phyloP scores from a whole-genome alignment of 2,888 invertebrate species.

The Cyrtodaria siliqua region DNA sequence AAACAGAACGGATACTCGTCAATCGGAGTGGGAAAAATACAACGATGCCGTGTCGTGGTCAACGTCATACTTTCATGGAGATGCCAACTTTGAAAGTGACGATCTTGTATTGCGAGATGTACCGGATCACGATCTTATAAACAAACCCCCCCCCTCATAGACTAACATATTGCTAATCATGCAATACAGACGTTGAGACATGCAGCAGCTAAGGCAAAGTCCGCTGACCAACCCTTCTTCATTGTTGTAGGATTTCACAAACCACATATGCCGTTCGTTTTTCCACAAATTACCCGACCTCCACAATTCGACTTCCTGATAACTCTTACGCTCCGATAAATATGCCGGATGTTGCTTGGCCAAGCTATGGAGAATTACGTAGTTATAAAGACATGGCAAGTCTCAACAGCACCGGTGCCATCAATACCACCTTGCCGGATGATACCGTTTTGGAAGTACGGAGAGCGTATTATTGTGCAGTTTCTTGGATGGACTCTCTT shows the following conservation, averaged over 20 bases:
- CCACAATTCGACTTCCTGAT: constrained; percentile 59
- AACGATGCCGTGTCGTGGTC: constrained; percentile 53
- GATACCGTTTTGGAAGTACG: constrained; percentile 52
- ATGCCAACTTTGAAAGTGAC: constrained; percentile 85
- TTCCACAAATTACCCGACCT: constrained; percentile 88
- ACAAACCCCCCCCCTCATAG: constrained; percentile 91
- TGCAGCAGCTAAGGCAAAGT: constrained; percentile 43
- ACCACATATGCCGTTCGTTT: constrained; percentile 95
- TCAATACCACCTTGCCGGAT: constrained; percentile 70
- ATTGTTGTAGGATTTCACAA: constrained; percentile 95
- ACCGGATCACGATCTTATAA: constrained; percentile 70
- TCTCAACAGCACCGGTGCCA: constrained; percentile 26
- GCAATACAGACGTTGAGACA: constrained; percentile 89
- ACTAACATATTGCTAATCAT: constrained; percentile 90
- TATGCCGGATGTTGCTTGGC: constrained; percentile 92
- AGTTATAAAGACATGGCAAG: constrained; percentile 62
- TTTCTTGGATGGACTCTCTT: constrained; percentile 62
- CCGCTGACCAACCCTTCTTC: constrained; percentile 88
- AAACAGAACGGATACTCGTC: constrained; percentile 4
- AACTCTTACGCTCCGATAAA: constrained; percentile 85
- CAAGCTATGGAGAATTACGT: constrained; percentile 88
- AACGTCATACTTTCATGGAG: constrained; percentile 60
- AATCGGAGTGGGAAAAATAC: constrained; percentile 57
- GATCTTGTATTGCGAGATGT: constrained; percentile 88
- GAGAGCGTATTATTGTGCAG: constrained; percentile 67